Evolutionary conservation across 2,797 vertebrate species (phyloP).

Genomic region (Leptodactylus fallax): DNA sequence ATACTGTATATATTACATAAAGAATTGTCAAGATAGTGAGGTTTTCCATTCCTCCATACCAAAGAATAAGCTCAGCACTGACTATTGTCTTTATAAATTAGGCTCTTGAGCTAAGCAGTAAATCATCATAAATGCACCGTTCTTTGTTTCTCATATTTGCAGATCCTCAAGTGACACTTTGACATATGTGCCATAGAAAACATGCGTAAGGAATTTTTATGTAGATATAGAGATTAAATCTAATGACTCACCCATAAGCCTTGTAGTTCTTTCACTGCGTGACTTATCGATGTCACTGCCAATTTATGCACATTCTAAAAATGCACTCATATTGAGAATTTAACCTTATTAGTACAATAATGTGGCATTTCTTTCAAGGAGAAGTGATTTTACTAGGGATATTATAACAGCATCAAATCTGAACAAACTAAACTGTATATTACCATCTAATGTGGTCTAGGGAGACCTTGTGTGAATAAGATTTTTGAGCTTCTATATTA

Average conservation of each 20-base stretch:
- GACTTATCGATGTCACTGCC: conserved; percentile 23
- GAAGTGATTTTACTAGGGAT: not conserved
- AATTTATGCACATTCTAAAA: not conserved
- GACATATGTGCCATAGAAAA: not conserved
- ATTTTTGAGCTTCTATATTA: not conserved
- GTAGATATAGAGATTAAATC: not conserved
- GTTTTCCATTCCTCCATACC: too few relatives aligned
- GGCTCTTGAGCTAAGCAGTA: not conserved
- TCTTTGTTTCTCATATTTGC: not conserved
- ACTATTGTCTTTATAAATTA: not conserved
- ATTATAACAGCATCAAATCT: not conserved
- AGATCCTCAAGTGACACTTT: conserved; percentile 18
- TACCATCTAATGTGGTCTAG: not conserved
- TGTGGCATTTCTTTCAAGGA: not conserved
- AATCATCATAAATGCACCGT: not conserved
- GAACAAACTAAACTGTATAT: not conserved
- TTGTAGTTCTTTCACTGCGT: not conserved
- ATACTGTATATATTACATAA: too few relatives aligned
- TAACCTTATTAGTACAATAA: conserved; percentile 15
- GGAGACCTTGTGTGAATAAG: not conserved
- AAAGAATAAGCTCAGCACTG: too few relatives aligned
- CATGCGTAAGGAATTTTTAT: conserved; percentile 27
- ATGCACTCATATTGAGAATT: conserved; percentile 16
- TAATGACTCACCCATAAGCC: not conserved
- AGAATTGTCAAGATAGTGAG: too few relatives aligned